A percentile compares a stretch with the other conserved stretches of the same genome.
These are phyloP conservation scores for Teleiodes luculella DNA, from an alignment of 2,888 invertebrate species.

Conservation along the genomic window DNA sequence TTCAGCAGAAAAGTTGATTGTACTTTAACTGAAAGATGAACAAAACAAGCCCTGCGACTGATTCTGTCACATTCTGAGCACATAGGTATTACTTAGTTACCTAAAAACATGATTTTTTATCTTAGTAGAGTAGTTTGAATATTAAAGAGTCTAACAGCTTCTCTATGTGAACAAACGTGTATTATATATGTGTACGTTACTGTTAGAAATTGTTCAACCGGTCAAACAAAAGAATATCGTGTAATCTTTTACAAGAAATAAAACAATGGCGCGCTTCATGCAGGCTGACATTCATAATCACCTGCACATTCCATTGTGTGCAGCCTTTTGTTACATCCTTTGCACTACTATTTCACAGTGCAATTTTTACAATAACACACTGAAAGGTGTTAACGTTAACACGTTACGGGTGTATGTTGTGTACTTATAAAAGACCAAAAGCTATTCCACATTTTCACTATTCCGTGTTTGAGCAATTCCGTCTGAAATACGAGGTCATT, in stretches of 20 bases:
- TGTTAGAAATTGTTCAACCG: background rate
- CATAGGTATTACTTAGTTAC: too few species aligned
- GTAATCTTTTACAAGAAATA: slow-evolving; percentile 2
- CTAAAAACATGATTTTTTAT: too few species aligned
- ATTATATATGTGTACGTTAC: background rate
- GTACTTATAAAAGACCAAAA: slow-evolving; percentile 39
- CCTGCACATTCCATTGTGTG: background rate
- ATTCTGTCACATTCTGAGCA: too few species aligned
- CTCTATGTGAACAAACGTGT: too few species aligned
- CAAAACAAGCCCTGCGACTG: too few species aligned
- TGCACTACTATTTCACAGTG: background rate
- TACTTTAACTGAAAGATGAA: too few species aligned
- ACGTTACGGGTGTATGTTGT: slow-evolving; percentile 1
- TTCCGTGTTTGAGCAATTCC: slow-evolving; percentile 76
- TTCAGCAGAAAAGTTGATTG: too few species aligned
- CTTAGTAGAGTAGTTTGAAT: too few species aligned
- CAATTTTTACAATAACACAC: slow-evolving; percentile 1
- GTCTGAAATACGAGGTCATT: slow-evolving; percentile 78
- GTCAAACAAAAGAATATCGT: background rate
- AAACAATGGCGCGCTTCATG: background rate
- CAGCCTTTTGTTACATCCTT: background rate
- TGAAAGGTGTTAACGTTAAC: slow-evolving; percentile 4
- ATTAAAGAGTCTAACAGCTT: too few species aligned
- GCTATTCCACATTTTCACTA: slow-evolving; percentile 68
- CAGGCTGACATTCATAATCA: slow-evolving; percentile 6